phyloP scores from a whole-genome alignment of 2,113 vertebrate genomes.

The Thalassoma bifasciatum region DNA sequence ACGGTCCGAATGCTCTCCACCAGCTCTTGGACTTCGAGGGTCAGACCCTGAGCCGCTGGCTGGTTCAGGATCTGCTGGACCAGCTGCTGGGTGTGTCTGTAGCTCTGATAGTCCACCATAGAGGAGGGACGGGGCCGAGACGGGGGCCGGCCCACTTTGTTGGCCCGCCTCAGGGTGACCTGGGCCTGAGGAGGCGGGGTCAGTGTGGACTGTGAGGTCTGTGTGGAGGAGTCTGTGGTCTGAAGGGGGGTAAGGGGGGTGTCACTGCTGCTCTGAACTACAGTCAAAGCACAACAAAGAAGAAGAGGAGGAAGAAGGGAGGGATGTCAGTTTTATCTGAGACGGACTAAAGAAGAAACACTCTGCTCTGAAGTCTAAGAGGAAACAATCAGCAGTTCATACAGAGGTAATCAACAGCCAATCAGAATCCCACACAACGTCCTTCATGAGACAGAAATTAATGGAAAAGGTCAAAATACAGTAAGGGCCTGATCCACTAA shows the following conservation, averaged over 20 bases:
- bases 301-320: too few species aligned
- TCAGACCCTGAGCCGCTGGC: conserved; percentile 80
- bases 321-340: too few species aligned
- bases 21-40: conserved; percentile 84
- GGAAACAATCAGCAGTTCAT: too few species aligned
- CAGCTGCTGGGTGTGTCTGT: conserved; percentile 86
- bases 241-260: conserved; percentile 55
- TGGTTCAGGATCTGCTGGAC: conserved; percentile 86
- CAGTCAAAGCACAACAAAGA: neutral
- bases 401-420: too few species aligned
- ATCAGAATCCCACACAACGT: too few species aligned
- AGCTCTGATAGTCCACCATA: conserved; percentile 87
- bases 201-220: conserved; percentile 66
- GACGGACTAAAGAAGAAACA: too few species aligned
- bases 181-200: conserved; percentile 46
- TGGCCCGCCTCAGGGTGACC: conserved; percentile 76
- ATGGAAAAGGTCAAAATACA: too few species aligned
- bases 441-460: too few species aligned
- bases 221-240: conserved; percentile 70
- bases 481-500: too few species aligned
- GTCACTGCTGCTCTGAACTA: conserved; percentile 28
- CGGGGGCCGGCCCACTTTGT: conserved; percentile 23
- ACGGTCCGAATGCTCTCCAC: conserved; percentile 87
- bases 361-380: too few species aligned
- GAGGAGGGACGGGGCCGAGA: conserved; percentile 82